These are phyloP conservation scores for Cerceris ruficornis DNA, from an alignment of 2,888 invertebrate species.

Conservation along the genomic window DNA sequence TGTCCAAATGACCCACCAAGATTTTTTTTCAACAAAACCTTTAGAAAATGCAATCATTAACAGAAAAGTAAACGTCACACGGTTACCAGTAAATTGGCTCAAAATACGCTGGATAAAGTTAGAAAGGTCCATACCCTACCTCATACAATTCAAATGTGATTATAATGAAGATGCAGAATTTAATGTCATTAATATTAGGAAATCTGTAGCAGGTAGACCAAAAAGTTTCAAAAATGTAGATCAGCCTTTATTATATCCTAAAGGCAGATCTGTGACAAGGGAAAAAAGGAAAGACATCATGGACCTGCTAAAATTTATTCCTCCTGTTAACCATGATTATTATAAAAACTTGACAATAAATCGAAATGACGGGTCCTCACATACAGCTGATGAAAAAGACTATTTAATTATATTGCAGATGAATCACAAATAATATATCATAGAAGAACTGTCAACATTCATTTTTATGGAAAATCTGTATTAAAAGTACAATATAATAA, in stretches of 20 bases:
- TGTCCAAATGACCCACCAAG: slow-evolving; percentile 62
- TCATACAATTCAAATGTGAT: slow-evolving; percentile 64
- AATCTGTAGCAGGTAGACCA: slow-evolving; percentile 56
- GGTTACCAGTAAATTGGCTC: slow-evolving; percentile 57
- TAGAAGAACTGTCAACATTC: no score
- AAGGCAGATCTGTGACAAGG: slow-evolving; percentile 34
- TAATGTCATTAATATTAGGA: slow-evolving; percentile 60
- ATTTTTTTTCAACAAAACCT: slow-evolving; percentile 58
- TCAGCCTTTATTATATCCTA: slow-evolving; percentile 37
- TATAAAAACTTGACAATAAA: slow-evolving; percentile 51
- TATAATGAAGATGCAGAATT: slow-evolving; percentile 62
- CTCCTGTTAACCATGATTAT: slow-evolving; percentile 52
- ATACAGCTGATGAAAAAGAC: slow-evolving; percentile 53
- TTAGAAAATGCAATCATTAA: slow-evolving; percentile 62
- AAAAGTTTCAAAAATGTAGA: slow-evolving; percentile 37
- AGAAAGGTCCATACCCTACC: slow-evolving; percentile 57
- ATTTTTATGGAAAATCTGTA: no score
- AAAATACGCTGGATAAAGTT: slow-evolving; percentile 55
- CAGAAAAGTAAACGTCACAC: slow-evolving; percentile 51
- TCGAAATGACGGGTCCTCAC: slow-evolving; percentile 44
- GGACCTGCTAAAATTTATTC: slow-evolving; percentile 54
- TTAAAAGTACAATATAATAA: no score
- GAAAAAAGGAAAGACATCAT: slow-evolving; percentile 47
- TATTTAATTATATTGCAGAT: slow-evolving; percentile 35
- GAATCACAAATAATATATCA: slow-evolving; percentile 19